These are phyloP conservation scores for Medauroidea extradentata DNA, from an alignment of 1,140 invertebrate genomes.

Conservation along the genomic window DNA sequence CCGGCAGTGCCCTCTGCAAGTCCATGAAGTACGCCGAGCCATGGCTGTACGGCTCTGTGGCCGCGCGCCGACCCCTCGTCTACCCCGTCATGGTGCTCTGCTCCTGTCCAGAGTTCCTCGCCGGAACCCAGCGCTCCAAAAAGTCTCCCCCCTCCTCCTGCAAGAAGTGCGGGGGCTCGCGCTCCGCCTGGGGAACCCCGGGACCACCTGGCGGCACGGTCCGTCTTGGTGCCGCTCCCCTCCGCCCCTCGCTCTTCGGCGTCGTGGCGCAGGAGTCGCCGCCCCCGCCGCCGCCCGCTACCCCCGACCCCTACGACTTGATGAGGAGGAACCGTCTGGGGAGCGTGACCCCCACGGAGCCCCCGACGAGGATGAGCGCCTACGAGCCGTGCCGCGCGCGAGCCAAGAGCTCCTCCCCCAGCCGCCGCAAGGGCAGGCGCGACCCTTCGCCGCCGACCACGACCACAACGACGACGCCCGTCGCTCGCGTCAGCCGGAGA, in stretches of 20 bases:
- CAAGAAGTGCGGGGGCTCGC: slow-evolving; percentile 74
- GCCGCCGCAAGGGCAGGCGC: neutral
- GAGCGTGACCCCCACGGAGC: neutral
- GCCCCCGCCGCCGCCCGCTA: neutral
- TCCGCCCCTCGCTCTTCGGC: neutral
- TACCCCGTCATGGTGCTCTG: slow-evolving; percentile 57
- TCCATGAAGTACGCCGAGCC: slow-evolving; percentile 80
- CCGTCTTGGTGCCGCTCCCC: neutral
- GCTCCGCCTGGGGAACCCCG: slow-evolving; percentile 49
- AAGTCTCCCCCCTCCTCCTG: slow-evolving; percentile 51
- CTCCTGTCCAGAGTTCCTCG: slow-evolving; percentile 69
- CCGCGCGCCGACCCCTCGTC: slow-evolving; percentile 43
- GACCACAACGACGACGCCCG: slow-evolving; percentile 18
- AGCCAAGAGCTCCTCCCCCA: slow-evolving; percentile 5
- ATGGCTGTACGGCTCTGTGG: slow-evolving; percentile 73
- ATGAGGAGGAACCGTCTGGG: slow-evolving; percentile 66
- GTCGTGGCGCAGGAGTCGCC: neutral
- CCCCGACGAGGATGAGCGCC: neutral
- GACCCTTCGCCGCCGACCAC: neutral
- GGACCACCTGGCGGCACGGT: slow-evolving; percentile 37
- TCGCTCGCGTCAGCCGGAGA: slow-evolving; percentile 16
- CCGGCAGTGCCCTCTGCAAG: slow-evolving; percentile 58
- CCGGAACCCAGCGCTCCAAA: slow-evolving; percentile 66
- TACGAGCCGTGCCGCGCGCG: neutral
- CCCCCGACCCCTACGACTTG: slow-evolving; percentile 69